These are phyloP conservation scores for Erebia ligea DNA, from an alignment of 2,888 invertebrate species.

Conservation along the genomic window DNA sequence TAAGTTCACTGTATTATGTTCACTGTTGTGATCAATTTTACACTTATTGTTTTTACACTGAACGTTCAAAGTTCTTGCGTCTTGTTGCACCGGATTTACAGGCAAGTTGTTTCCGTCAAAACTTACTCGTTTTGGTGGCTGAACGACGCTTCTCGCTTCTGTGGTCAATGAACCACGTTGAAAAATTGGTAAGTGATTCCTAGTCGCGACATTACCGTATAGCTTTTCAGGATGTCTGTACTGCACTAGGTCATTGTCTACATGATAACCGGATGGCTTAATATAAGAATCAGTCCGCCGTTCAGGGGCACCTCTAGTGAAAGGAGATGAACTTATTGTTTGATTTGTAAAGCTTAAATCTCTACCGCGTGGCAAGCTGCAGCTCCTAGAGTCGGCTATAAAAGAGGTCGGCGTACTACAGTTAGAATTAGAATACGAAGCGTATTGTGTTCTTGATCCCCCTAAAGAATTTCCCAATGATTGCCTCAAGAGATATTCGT, in stretches of 20 bases:
- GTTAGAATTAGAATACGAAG: constrained; percentile 49
- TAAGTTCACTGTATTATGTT: constrained; percentile 16
- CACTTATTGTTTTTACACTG: constrained; percentile 9
- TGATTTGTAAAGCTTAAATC: constrained; percentile 55
- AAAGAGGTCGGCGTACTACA: constrained; percentile 58
- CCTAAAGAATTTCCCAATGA: constrained; percentile 52
- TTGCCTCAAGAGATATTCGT: constrained; percentile 73
- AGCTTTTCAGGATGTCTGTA: constrained; percentile 65
- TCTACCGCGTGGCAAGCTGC: constrained; percentile 62
- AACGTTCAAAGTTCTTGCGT: constrained; percentile 33
- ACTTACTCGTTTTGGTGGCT: constrained; percentile 61
- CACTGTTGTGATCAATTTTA: constrained; percentile 13
- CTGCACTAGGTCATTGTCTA: constrained; percentile 52
- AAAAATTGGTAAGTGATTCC: constrained; percentile 49
- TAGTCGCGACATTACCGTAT: constrained; percentile 45
- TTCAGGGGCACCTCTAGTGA: constrained; percentile 63
- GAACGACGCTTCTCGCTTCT: constrained; percentile 42
- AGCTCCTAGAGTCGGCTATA: constrained; percentile 56
- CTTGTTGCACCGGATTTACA: constrained; percentile 37
- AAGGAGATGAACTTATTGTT: constrained; percentile 54
- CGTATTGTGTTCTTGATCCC: constrained; percentile 45
- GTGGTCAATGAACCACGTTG: constrained; percentile 52
- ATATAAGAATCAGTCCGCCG: constrained; percentile 69
- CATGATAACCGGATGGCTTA: constrained; percentile 47
- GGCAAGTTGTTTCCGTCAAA: constrained; percentile 56